phyloP scores from a whole-genome alignment of 1,140 invertebrate genomes.

The Papilio polytes region DNA sequence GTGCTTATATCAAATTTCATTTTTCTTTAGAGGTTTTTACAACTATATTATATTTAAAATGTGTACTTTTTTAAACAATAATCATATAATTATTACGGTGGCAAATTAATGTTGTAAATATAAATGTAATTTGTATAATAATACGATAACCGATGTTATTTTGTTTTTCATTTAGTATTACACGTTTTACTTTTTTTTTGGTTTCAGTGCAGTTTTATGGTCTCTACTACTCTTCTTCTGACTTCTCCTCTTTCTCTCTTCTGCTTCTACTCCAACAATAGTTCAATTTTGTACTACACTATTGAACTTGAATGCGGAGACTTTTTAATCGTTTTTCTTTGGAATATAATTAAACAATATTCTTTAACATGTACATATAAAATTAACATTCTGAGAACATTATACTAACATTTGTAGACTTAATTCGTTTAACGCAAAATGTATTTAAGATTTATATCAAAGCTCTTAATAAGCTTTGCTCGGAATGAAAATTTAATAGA shows the following conservation, averaged over 20 bases:
- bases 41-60: neutral
- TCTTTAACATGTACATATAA: neutral
- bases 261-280: neutral
- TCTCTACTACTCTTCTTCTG: neutral
- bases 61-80: neutral
- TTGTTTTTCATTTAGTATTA: too few species aligned
- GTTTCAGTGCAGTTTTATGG: too few species aligned
- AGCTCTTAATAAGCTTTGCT: constrained; percentile 18
- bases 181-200: too few species aligned
- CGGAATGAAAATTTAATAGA: constrained; percentile 12
- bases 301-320: neutral
- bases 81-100: neutral
- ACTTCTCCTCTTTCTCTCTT: neutral
- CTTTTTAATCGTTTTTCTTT: neutral
- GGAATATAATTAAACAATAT: neutral
- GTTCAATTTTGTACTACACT: neutral
- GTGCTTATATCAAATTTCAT: neutral
- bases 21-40: neutral
- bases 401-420: constrained; percentile 16
- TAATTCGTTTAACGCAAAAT: constrained; percentile 28
- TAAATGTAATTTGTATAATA: too few species aligned
- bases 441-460: constrained; percentile 29
- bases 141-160: too few species aligned
- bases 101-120: neutral
- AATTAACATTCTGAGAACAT: neutral